Percentiles rank a stretch among this genome's conserved stretches.
phyloP scores from a whole-genome alignment of 2,797 vertebrate genomes.

The Spheniscus humboldti region DNA sequence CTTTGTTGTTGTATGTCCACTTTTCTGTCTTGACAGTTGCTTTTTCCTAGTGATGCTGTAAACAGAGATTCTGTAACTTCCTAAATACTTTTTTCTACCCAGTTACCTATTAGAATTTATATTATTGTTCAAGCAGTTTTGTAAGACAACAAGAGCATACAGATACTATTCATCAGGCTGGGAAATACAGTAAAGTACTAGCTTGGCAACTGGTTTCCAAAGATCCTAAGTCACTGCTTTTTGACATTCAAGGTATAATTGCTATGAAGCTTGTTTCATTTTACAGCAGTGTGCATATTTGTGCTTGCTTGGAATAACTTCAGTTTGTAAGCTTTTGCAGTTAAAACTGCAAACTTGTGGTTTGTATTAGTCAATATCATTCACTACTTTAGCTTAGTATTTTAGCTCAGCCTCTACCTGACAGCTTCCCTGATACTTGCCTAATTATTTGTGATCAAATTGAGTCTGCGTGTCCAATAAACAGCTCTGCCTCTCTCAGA shows the following conservation, averaged over 20 bases:
- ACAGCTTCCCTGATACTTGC: neutral
- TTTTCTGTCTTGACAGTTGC: neutral
- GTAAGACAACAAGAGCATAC: neutral
- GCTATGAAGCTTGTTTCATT: neutral
- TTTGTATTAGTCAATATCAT: neutral
- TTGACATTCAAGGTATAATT: neutral
- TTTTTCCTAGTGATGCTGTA: neutral
- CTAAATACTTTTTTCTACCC: neutral
- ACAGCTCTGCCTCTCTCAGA: neutral
- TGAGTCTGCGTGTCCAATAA: neutral
- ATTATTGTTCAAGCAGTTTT: neutral
- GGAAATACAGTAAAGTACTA: neutral
- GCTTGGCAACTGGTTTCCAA: neutral
- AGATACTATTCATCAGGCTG: neutral
- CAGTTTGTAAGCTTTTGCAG: neutral
- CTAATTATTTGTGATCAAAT: neutral
- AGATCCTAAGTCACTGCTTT: neutral
- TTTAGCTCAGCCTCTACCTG: neutral
- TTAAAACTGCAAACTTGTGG: neutral
- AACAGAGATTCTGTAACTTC: neutral
- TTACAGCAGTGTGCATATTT: neutral
- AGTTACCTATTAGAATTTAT: neutral
- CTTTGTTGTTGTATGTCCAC: neutral
- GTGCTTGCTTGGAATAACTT: neutral
- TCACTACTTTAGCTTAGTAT: neutral